These are phyloP conservation scores for Bembecia ichneumoniformis DNA, from an alignment of 2,888 invertebrate species.

Conservation along the genomic window DNA sequence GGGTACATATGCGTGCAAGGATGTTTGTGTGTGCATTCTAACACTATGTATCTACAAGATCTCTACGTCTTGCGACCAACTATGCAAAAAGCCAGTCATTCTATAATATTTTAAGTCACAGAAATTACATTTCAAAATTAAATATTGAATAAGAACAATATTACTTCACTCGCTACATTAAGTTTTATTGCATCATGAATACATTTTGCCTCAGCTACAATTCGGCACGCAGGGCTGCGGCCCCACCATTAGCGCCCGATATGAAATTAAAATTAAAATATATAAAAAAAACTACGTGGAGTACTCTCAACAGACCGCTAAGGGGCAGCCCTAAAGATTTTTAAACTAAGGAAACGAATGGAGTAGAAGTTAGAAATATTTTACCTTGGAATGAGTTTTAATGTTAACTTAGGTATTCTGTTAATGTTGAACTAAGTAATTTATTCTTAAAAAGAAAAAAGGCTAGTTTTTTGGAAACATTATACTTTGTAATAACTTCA, in stretches of 20 bases:
- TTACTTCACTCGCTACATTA: slow-evolving; percentile 71
- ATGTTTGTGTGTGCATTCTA: too few relatives aligned
- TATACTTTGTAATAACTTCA: too few relatives aligned
- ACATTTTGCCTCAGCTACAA: slow-evolving; percentile 55
- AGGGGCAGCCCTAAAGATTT: slow-evolving; percentile 67
- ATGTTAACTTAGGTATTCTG: too few relatives aligned
- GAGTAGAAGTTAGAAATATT: slow-evolving; percentile 20
- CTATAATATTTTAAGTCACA: slow-evolving; percentile 2
- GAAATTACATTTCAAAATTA: slow-evolving; percentile 59
- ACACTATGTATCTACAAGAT: too few relatives aligned
- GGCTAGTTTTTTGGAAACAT: too few relatives aligned
- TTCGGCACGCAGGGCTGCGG: slow-evolving; percentile 69
- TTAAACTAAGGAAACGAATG: slow-evolving; percentile 31
- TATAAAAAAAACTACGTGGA: slow-evolving; percentile 64
- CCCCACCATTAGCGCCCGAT: slow-evolving; percentile 66
- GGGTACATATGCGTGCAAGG: too few relatives aligned
- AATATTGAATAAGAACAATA: slow-evolving; percentile 70
- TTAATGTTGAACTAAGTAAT: too few relatives aligned
- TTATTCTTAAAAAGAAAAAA: too few relatives aligned
- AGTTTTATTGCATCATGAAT: slow-evolving; percentile 67
- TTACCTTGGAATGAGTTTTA: too few relatives aligned
- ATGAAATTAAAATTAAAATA: slow-evolving; percentile 73
- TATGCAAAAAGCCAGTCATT: too few relatives aligned
- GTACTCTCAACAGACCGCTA: slow-evolving; percentile 67
- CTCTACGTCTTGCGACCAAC: too few relatives aligned